Evolutionary conservation across 2,888 invertebrate genomes (phyloP), one percentile per base, ranked within the genome.

Genomic region (Endotricha flammealis): DNA sequence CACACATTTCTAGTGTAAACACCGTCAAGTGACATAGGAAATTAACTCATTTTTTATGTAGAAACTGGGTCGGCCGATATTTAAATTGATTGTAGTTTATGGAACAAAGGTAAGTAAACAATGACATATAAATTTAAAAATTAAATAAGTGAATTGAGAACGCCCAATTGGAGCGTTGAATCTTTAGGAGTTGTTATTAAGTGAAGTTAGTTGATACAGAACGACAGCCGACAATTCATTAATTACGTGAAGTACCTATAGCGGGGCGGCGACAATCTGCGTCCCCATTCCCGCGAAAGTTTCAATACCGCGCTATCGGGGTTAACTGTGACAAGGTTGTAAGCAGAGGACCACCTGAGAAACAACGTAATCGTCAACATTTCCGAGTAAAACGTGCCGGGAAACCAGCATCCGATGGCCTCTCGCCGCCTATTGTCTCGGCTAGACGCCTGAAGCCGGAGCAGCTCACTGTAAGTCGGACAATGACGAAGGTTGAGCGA

Each of bases 311-410:
- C 54, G 55, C 50, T 68, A 68, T 67, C 63, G 66, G 70, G 73
- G 69, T 71, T 75, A 81, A 77, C 69, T 76, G 75, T 76, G 77
- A 81, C 82, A 81, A 82, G 79, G 83, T 72, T 79, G 71, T 53
- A 63, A 60, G 59, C 57, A 63, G 69, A 66, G 60, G 68, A 72
- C 72, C 72, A 76, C 71, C 79, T 73, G 73, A 77, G 79, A 76
- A 71, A 71, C 67, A 52, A 65, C 63, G 66, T 68, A 65, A 66
- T 67, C 60, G 66, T 63, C 54, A 68, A 66, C 63, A 64, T 75
- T 75, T 75, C 71, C 67, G 64, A 74, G 64, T 71, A 69, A 70
- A 72, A 63, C 67, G 52, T 56, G 46, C 36, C 54, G 49, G 46
- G 44, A 45, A 44, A 51, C 73, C 70, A 69, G 45, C 36, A 34